These are phyloP conservation scores for Bellardia pandia DNA, from an alignment of 2,888 invertebrate genomes.

Conservation along the genomic window DNA sequence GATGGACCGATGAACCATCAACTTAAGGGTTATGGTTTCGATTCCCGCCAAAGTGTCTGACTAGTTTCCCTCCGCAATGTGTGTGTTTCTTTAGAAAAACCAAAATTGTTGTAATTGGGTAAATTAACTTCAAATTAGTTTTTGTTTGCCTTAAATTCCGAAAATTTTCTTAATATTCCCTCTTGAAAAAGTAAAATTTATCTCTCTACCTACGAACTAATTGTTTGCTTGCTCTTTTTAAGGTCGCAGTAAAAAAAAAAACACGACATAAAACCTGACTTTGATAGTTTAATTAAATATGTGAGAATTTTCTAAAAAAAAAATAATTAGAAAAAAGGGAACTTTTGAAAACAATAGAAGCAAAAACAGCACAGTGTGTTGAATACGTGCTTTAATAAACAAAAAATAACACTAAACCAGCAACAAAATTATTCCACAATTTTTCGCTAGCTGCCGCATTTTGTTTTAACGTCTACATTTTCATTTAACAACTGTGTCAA, in stretches of 20 bases:
- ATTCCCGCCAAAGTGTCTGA: too few relatives aligned
- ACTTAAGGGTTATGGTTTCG: too few relatives aligned
- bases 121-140: too few relatives aligned
- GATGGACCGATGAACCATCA: too few relatives aligned
- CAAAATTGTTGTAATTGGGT: too few relatives aligned
- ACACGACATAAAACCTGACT: constrained; percentile 29
- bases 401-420: constrained; percentile 13
- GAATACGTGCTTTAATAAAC: constrained; percentile 53
- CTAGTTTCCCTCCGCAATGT: too few relatives aligned
- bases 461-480: constrained; percentile 22
- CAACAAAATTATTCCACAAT: not conserved
- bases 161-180: too few relatives aligned
- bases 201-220: not conserved
- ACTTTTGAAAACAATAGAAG: constrained; percentile 51
- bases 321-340: constrained; percentile 26
- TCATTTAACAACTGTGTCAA: constrained; percentile 69
- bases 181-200: constrained; percentile 1
- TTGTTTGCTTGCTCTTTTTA: constrained; percentile 29
- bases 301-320: constrained; percentile 26
- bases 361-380: constrained; percentile 10
- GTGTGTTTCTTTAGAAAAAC: too few relatives aligned
- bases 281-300: constrained; percentile 52
- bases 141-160: too few relatives aligned
- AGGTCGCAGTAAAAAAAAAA: constrained; percentile 11
- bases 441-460: constrained; percentile 19